These are phyloP conservation scores for Melipona beecheii DNA, from an alignment of 2,888 invertebrate genomes.

Conservation along the genomic window DNA sequence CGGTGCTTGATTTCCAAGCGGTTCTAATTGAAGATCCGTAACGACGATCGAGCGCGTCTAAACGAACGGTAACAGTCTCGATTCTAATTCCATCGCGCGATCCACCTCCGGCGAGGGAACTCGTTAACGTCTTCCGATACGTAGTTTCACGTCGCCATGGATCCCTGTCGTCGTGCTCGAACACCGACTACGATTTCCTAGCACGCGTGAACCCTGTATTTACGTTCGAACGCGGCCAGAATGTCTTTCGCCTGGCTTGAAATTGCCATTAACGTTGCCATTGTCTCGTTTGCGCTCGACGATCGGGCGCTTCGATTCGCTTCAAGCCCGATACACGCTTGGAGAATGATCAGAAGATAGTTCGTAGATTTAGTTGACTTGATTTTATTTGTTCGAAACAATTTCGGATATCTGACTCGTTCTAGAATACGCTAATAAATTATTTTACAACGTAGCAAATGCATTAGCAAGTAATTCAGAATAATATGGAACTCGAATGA, in stretches of 20 bases:
- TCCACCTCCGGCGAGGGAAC: constrained; percentile 23
- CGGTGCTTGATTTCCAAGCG: constrained; percentile 24
- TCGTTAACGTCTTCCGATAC: constrained; percentile 49
- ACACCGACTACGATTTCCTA: constrained; percentile 20
- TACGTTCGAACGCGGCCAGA: constrained; percentile 18
- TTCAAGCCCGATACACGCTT: background rate
- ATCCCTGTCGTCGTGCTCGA: constrained; percentile 21
- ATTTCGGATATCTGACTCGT: background rate
- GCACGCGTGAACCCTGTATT: constrained; percentile 28
- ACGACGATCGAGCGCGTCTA: constrained; percentile 20
- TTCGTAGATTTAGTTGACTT: background rate
- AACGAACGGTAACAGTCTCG: constrained; percentile 42
- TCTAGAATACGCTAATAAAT: background rate
- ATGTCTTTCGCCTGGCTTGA: constrained; percentile 13
- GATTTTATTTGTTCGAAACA: background rate
- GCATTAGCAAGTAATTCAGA: background rate
- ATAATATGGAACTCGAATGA: background rate
- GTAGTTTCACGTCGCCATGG: constrained; percentile 36
- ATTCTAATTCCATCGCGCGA: constrained; percentile 48
- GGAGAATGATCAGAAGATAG: background rate
- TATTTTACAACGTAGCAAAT: background rate
- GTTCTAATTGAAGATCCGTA: constrained; percentile 34
- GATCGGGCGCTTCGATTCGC: background rate
- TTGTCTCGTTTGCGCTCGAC: constrained; percentile 22
- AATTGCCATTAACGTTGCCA: constrained; percentile 24